Evolutionary conservation across 2,888 invertebrate genomes (phyloP).

Genomic region (Eupsilia transversa): DNA sequence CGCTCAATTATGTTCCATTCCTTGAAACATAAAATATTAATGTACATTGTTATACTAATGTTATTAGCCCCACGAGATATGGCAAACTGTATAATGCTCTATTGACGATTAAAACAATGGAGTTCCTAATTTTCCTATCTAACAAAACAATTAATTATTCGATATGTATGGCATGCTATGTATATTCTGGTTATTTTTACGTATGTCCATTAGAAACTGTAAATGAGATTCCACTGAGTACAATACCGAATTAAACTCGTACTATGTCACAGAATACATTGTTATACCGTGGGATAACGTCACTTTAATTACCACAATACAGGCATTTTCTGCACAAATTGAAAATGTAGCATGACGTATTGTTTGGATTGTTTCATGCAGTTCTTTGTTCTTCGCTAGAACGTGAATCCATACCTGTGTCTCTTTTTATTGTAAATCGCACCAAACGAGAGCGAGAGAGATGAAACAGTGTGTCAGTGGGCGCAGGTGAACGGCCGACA

Average conservation of each 20-base stretch:
- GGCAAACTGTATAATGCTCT: constrained; percentile 20
- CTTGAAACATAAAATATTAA: constrained; percentile 36
- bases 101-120: constrained; percentile 47
- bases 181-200: constrained; percentile 59
- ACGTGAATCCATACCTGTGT: constrained; percentile 57
- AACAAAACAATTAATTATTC: constrained; percentile 47
- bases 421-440: constrained; percentile 68
- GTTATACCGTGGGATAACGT: constrained; percentile 71
- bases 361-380: constrained; percentile 77
- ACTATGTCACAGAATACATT: constrained; percentile 66
- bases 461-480: constrained; percentile 84
- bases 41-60: constrained; percentile 40
- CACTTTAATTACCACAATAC: constrained; percentile 78
- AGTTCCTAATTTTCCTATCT: constrained; percentile 40
- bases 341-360: constrained; percentile 80
- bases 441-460: constrained; percentile 74
- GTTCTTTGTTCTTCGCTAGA: constrained; percentile 72
- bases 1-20: constrained; percentile 32
- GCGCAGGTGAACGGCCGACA: constrained; percentile 89
- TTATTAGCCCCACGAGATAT: constrained; percentile 8
- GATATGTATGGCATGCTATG: constrained; percentile 45
- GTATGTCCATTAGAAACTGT: constrained; percentile 55
- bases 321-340: constrained; percentile 79
- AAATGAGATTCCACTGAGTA: constrained; percentile 59
- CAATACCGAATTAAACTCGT: constrained; percentile 65